phyloP scores from a whole-genome alignment of 2,797 vertebrate species.

The Phoeniculus purpureus region DNA sequence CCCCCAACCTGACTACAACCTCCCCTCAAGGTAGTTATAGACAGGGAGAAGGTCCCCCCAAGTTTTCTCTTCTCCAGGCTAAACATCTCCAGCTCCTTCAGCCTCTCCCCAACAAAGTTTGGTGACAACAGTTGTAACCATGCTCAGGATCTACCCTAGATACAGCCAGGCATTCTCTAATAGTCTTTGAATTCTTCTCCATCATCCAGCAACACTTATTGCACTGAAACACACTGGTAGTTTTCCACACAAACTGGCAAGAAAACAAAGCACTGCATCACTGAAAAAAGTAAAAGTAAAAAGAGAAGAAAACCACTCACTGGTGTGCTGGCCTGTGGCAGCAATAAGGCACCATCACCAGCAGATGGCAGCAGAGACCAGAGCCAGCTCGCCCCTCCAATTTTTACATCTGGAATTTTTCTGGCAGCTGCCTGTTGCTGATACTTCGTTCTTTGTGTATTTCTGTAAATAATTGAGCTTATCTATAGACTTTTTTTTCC shows the following conservation, averaged over 20 bases:
- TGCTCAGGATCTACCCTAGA: background rate
- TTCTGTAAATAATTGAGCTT: accelerated
- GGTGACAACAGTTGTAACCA: background rate
- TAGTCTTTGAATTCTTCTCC: background rate
- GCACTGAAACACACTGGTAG: background rate
- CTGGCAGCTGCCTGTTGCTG: accelerated
- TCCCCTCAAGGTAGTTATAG: too few species aligned
- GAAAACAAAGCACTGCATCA: background rate
- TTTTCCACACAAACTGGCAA: background rate
- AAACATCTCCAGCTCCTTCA: too few species aligned
- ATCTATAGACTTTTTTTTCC: accelerated
- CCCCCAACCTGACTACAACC: too few species aligned
- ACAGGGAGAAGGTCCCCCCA: too few species aligned
- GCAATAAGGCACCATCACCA: background rate
- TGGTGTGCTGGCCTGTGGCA: background rate
- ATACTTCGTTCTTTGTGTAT: background rate
- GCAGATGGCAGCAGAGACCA: conserved; percentile 23
- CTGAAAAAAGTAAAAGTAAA: background rate
- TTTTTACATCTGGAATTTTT: accelerated
- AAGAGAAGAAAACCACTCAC: accelerated
- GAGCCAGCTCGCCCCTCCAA: accelerated
- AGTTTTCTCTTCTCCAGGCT: too few species aligned
- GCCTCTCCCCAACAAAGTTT: background rate
- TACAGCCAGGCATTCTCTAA: background rate
- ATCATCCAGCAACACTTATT: background rate